Percentiles rank a stretch among this genome's conserved stretches.
Conservation (phyloP, 2,113 vertebrate genomes). For the Prunella fulvescens region DNA sequence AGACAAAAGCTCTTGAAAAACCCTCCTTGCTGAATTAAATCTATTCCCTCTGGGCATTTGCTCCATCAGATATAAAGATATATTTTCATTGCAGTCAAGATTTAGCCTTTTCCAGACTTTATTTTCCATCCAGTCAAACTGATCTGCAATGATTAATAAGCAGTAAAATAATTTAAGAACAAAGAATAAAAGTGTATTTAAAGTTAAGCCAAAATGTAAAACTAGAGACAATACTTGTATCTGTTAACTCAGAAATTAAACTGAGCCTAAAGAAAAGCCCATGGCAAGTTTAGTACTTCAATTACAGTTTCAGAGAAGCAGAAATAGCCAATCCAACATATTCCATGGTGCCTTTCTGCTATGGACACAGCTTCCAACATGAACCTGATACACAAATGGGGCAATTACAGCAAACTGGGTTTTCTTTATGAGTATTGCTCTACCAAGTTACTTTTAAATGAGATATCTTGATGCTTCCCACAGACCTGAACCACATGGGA, state of each 20-base stretch:
- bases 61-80: not conserved
- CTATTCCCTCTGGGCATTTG: not conserved
- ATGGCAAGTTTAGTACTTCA: not conserved
- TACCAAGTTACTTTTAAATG: not conserved
- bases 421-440: not conserved
- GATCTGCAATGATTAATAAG: not conserved
- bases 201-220: not conserved
- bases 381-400: not conserved
- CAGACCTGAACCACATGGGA: not conserved
- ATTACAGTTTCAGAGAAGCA: not conserved
- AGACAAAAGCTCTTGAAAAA: not conserved
- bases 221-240: not conserved
- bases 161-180: not conserved
- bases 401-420: not conserved
- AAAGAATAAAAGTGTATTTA: not conserved
- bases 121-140: not conserved
- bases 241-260: not conserved
- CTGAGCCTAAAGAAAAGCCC: not conserved
- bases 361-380: not conserved
- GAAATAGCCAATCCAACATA: rapidly evolving
- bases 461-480: not conserved
- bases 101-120: not conserved
- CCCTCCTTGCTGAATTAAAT: not conserved
- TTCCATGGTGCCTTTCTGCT: not conserved
- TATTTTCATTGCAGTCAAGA: not conserved